phyloP scores from a whole-genome alignment of 2,888 invertebrate genomes.

The Tryphoninae sp. region DNA sequence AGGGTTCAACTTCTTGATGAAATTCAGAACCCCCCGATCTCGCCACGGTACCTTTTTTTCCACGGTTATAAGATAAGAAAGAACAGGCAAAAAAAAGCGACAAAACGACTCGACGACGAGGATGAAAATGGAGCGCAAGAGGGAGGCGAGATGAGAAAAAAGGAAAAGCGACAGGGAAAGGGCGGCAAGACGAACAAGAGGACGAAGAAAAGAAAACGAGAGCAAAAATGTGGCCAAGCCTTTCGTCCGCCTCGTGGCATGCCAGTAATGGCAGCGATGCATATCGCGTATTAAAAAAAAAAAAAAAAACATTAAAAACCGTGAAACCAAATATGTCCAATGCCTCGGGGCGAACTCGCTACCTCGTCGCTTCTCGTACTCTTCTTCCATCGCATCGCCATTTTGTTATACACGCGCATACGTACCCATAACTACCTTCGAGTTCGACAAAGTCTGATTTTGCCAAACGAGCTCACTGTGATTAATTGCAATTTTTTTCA shows the following conservation, averaged over 20 bases:
- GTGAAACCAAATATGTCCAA: conserved; percentile 19
- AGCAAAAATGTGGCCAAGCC: conserved; percentile 43
- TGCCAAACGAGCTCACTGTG: conserved; percentile 6
- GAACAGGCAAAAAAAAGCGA: background rate
- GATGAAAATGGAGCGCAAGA: conserved; percentile 25
- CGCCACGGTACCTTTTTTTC: conserved; percentile 27
- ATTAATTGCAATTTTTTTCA: background rate
- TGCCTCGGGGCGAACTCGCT: conserved; percentile 18
- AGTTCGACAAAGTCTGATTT: conserved; percentile 12
- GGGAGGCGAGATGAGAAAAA: background rate
- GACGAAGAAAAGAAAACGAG: background rate
- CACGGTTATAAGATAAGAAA: conserved; percentile 40
- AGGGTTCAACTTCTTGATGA: conserved; percentile 63
- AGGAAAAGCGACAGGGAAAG: conserved; percentile 10
- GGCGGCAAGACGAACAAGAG: conserved; percentile 1
- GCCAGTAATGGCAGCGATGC: conserved; percentile 1
- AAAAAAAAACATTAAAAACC: conserved; percentile 8
- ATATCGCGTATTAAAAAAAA: conserved; percentile 4
- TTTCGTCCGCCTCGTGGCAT: conserved; percentile 27
- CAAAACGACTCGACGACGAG: conserved; percentile 26
- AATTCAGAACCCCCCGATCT: conserved; percentile 50
- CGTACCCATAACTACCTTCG: background rate
- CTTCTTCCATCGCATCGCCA: background rate
- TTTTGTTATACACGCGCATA: background rate
- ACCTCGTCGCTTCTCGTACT: background rate